A percentile compares a stretch with the other conserved stretches of the same genome.
Conservation (phyloP, 2,888 invertebrate genomes). For the Subacronicta megacephala region DNA sequence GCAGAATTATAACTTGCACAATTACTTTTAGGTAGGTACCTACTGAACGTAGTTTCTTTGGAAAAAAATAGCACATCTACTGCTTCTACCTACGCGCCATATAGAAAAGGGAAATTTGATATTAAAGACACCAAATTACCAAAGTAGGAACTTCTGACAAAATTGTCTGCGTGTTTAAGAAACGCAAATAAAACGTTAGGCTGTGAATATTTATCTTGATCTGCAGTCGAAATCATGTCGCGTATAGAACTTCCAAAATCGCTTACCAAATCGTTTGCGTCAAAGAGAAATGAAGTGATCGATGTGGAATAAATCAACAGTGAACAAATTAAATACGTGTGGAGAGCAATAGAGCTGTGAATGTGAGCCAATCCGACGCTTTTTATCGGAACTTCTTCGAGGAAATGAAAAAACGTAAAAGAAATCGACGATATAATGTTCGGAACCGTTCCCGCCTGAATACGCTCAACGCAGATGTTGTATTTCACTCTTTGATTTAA, state of each 20-base stretch:
- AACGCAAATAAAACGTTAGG: slow-evolving; percentile 28
- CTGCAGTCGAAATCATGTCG: slow-evolving; percentile 44
- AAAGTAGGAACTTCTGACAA: background rate
- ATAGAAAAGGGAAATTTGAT: background rate
- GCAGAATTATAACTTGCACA: slow-evolving; percentile 33
- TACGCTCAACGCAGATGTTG: slow-evolving; percentile 65
- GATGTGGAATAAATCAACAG: slow-evolving; percentile 80
- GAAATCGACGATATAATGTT: slow-evolving; percentile 65
- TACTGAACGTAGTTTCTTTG: slow-evolving; percentile 1
- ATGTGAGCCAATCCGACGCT: slow-evolving; percentile 69
- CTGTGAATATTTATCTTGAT: slow-evolving; percentile 36
- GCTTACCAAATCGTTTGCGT: slow-evolving; percentile 66
- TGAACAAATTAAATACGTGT: slow-evolving; percentile 81
- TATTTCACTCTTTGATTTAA: slow-evolving; percentile 64
- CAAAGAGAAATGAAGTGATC: slow-evolving; percentile 77
- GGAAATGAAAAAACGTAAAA: slow-evolving; percentile 67
- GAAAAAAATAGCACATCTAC: background rate
- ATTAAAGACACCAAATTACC: no score
- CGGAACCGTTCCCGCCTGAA: slow-evolving; percentile 59
- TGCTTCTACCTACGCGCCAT: background rate
- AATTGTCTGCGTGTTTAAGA: slow-evolving; percentile 4
- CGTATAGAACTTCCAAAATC: slow-evolving; percentile 59
- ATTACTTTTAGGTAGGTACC: slow-evolving; percentile 10
- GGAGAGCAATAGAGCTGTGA: slow-evolving; percentile 72
- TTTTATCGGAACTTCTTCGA: slow-evolving; percentile 68